Base-by-base conservation (phyloP, 2,797 vertebrate genomes). In the Euphonia xanthogaster region DNA sequence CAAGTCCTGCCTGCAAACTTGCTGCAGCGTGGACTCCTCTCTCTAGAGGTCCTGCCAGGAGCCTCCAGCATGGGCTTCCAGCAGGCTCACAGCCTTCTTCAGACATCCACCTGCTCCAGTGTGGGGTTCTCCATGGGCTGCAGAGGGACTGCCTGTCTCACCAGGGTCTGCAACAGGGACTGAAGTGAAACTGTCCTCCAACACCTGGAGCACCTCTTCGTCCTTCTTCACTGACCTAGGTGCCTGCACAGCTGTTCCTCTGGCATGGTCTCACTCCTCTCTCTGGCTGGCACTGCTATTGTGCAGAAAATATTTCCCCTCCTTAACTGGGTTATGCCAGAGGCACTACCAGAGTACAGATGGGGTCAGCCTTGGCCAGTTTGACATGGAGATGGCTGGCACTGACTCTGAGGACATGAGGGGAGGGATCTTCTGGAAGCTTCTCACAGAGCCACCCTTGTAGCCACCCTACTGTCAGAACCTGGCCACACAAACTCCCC, bases 301-400 rank as follows among this genome's bases (percentile, higher is more conserved):
- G 16, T 6, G n/a, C 22, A 60, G 16, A 15, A 9, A 7, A 2
- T 18, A 35, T 60, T 22, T 1, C 10, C 18, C 3, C 9, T 71
- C 48, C 19, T 51, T 30, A 44, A 27, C 4, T 37, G 2, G 19
- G 5, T 45, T 35, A 28, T 13, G 19, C 3, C 31, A 58, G 54
- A 44, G 31, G 22, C 1, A 2, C 28, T 25, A 4, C 33, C 15
- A 17, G 11, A 2, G 1, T 25, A 3, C 12, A 23, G 28, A 18
- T 30, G 10, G 28, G 35, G 6, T 81, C 0, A 0, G n/a, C 28
- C 19, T 22, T 68, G 70, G 16, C 13, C 37, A 57, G 17, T 42
- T 4, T 3, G 0, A 9, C 65, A 6, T 23, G 24, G 23, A 48
- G 28, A 22, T 2, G 2, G 24, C 10, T 87, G 68, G 16, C 37